phyloP scores from a whole-genome alignment of 2,113 vertebrate species.

The Aplodontia rufa region DNA sequence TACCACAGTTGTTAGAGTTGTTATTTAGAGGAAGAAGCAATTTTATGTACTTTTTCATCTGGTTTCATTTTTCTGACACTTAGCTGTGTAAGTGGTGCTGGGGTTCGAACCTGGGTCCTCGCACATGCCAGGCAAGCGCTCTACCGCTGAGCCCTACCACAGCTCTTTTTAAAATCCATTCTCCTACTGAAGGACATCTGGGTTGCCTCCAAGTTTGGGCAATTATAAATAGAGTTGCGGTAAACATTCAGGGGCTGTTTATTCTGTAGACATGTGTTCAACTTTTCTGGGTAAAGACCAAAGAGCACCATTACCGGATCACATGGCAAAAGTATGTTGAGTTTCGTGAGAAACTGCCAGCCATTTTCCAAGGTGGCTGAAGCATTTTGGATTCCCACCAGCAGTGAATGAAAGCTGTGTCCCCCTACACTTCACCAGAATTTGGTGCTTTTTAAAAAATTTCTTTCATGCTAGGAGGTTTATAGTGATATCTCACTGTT shows the following conservation, averaged over 20 bases:
- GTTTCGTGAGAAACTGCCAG: not conserved
- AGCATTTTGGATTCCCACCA: not conserved
- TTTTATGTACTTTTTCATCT: too few species aligned
- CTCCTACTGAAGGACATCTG: not conserved
- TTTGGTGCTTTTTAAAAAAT: not conserved
- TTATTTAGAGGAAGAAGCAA: too few species aligned
- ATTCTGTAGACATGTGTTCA: constrained; percentile 29
- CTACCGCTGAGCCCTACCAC: too few species aligned
- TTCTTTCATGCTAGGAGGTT: not conserved
- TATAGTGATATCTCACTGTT: not conserved
- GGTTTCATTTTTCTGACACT: too few species aligned
- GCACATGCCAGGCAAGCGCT: too few species aligned
- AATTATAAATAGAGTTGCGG: not conserved
- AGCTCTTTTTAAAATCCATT: not conserved
- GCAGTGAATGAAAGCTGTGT: not conserved
- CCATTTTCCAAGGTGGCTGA: not conserved
- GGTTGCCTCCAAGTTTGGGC: not conserved
- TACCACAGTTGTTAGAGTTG: not conserved
- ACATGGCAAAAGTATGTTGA: constrained; percentile 18
- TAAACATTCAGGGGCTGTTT: not conserved
- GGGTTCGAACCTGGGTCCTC: too few species aligned
- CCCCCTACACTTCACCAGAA: not conserved
- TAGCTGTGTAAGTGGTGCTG: too few species aligned
- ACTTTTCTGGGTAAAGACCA: constrained; percentile 2
- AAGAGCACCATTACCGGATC: not conserved